These are phyloP conservation scores for Bombylius major DNA, from an alignment of 2,888 invertebrate species.

Conservation along the genomic window DNA sequence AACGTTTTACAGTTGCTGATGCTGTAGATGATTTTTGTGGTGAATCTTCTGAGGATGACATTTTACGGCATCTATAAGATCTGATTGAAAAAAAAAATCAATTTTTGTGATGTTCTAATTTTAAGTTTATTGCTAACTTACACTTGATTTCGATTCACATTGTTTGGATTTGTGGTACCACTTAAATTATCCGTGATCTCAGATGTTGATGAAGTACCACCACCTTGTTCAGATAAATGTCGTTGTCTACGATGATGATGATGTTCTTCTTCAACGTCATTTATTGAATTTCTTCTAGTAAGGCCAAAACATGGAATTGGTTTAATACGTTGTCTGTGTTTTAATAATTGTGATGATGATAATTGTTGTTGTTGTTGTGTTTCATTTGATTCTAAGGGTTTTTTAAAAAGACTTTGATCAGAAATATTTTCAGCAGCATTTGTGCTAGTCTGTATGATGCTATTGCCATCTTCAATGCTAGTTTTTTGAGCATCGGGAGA, in stretches of 20 bases:
- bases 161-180: too few species aligned
- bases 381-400: neutral
- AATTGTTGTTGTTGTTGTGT: neutral
- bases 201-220: too few species aligned
- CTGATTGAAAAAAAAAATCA: neutral
- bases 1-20: slow-evolving; percentile 41
- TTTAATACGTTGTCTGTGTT: slow-evolving; percentile 53
- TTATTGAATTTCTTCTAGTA: slow-evolving; percentile 39
- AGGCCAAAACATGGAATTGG: slow-evolving; percentile 54
- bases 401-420: neutral
- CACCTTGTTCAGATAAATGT: neutral
- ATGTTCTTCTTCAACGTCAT: slow-evolving; percentile 15
- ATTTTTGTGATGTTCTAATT: neutral
- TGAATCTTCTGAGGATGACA: slow-evolving; percentile 33
- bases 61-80: slow-evolving; percentile 3
- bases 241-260: neutral
- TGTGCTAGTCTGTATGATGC: too few species aligned
- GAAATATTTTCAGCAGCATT: too few species aligned
- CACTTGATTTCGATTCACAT: slow-evolving; percentile 3
- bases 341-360: slow-evolving; percentile 40
- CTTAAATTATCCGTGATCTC: too few species aligned
- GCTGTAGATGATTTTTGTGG: slow-evolving; percentile 41
- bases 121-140: neutral
- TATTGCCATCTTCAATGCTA: too few species aligned
- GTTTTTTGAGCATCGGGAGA: too few species aligned